Percentiles rank a stretch among this genome's conserved stretches.
phyloP scores from a whole-genome alignment of 2,797 vertebrate species.

The Enteromius mattozi region DNA sequence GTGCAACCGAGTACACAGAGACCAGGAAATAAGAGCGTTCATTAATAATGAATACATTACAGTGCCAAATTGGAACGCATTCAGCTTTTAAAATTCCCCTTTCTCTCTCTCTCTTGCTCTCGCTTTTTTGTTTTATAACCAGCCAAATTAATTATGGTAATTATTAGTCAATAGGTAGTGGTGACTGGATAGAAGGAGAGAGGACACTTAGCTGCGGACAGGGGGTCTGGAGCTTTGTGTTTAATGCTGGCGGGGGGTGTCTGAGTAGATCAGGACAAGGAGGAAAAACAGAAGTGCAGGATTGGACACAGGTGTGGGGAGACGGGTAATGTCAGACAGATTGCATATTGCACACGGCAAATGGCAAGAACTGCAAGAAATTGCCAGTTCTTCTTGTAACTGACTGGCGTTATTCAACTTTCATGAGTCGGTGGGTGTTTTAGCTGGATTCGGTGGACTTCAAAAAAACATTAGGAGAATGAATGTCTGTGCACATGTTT shows the following conservation, averaged over 20 bases:
- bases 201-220: background rate
- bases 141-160: conserved; percentile 71
- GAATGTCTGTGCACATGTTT: background rate
- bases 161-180: conserved; percentile 72
- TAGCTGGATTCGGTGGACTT: background rate
- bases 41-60: conserved; percentile 70
- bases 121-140: conserved; percentile 57
- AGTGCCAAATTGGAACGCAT: conserved; percentile 65
- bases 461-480: background rate
- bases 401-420: background rate
- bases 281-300: conserved; percentile 47
- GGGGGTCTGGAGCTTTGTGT: background rate
- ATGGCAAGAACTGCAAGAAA: background rate
- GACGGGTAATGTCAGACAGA: conserved; percentile 13
- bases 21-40: conserved; percentile 64
- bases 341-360: background rate
- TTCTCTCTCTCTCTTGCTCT: conserved; percentile 33
- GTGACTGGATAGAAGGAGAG: conserved; percentile 59
- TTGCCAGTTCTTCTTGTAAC: background rate
- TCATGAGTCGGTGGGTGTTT: background rate
- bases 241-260: conserved; percentile 30
- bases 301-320: conserved; percentile 67
- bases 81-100: conserved; percentile 62
- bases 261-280: background rate
- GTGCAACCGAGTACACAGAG: conserved; percentile 58